Percentiles rank a stretch among this genome's conserved stretches.
Evolutionary conservation across 2,797 vertebrate genomes (phyloP).

Genomic region (Antrozous pallidus): DNA sequence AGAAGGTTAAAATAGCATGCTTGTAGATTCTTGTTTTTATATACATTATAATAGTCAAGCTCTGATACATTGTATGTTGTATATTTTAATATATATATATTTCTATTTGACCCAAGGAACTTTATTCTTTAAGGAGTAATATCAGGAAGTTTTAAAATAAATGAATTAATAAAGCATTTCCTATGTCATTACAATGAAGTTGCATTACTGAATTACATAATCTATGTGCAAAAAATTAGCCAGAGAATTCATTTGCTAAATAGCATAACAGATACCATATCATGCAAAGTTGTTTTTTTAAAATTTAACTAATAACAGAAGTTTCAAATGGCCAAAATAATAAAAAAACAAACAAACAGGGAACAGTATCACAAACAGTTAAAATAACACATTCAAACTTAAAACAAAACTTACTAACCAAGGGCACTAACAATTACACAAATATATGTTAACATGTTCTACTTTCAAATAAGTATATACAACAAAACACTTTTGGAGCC

Average conservation of each 20-base stretch:
- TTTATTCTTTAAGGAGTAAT: slow-evolving; percentile 24
- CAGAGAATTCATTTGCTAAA: neutral
- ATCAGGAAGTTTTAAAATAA: neutral
- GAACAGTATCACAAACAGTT: neutral
- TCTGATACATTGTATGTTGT: neutral
- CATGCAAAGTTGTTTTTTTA: neutral
- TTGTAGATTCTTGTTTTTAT: neutral
- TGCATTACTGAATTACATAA: neutral
- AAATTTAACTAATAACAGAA: neutral
- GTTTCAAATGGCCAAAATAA: neutral
- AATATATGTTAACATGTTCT: neutral
- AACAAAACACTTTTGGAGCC: neutral
- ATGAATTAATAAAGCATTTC: neutral
- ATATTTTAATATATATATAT: neutral
- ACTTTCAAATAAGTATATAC: neutral
- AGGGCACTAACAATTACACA: neutral
- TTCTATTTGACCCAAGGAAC: neutral
- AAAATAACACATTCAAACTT: neutral
- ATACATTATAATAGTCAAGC: neutral
- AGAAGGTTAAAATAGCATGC: neutral
- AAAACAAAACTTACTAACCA: neutral
- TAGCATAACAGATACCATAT: neutral
- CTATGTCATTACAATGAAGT: neutral
- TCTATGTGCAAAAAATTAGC: neutral
- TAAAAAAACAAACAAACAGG: neutral